Conservation (phyloP, 2,888 invertebrate species). For the Xestia xanthographa region DNA sequence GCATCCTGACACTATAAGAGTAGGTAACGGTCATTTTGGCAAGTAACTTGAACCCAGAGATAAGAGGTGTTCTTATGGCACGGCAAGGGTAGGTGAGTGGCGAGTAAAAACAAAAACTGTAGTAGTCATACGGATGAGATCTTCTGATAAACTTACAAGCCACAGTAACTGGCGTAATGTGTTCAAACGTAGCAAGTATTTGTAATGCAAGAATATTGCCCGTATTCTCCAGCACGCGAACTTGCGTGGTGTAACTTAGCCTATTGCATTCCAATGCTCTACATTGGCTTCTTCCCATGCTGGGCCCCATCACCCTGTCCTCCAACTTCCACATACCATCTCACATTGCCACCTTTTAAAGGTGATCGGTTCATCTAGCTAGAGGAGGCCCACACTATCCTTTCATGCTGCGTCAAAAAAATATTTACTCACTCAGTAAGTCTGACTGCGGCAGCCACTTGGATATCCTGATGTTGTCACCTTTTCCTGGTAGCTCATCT, state of each 20-base stretch:
- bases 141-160: too few species aligned
- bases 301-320: neutral
- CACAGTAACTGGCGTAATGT: too few species aligned
- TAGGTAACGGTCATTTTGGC: too few species aligned
- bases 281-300: neutral
- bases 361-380: neutral
- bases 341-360: neutral
- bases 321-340: neutral
- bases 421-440: constrained; percentile 70
- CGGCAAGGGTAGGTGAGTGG: too few species aligned
- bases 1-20: too few species aligned
- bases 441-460: constrained; percentile 81
- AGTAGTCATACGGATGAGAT: too few species aligned
- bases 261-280: neutral
- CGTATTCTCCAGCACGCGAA: neutral
- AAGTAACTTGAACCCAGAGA: too few species aligned
- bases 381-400: too few species aligned
- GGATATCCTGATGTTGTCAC: constrained; percentile 75
- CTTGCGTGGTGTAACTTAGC: neutral
- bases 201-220: neutral
- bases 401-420: neutral
- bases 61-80: too few species aligned
- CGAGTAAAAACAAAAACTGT: too few species aligned
- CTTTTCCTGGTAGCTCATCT: constrained; percentile 72
- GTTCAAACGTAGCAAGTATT: too few species aligned